These are phyloP conservation scores for Notodonta dromedarius DNA, from an alignment of 2,888 invertebrate species.

Conservation along the genomic window DNA sequence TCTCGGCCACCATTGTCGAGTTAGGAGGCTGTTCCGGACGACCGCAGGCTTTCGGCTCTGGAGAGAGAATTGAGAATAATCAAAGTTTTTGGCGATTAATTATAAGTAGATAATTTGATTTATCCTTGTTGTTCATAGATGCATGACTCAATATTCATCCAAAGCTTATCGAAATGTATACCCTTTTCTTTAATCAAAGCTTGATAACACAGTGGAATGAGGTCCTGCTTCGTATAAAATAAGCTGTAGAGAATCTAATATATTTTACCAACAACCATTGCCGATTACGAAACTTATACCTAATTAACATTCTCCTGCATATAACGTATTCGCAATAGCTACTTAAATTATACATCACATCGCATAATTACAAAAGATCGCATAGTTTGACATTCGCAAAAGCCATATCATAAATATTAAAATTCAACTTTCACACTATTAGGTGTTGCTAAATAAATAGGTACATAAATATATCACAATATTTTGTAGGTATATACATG, in stretches of 20 bases:
- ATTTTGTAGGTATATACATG: not conserved
- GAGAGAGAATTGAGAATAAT: not conserved
- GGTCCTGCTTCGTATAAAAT: too few species aligned
- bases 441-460: not conserved
- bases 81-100: not conserved
- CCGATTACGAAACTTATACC: not conserved
- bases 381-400: constrained; percentile 12
- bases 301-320: not conserved
- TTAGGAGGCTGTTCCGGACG: constrained; percentile 97
- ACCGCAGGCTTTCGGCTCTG: constrained; percentile 95
- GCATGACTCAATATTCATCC: too few species aligned
- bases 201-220: too few species aligned
- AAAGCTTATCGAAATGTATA: too few species aligned
- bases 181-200: too few species aligned
- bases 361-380: not conserved
- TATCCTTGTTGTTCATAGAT: too few species aligned
- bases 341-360: not conserved
- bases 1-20: constrained; percentile 92
- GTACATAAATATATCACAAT: not conserved
- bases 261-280: not conserved
- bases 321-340: constrained; percentile 8
- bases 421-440: not conserved
- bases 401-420: not conserved
- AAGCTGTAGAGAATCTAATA: not conserved
- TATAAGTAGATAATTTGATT: too few species aligned